Evolutionary conservation across 1,140 invertebrate species (phyloP).

Genomic region (Diabrotica undecimpunctata): DNA sequence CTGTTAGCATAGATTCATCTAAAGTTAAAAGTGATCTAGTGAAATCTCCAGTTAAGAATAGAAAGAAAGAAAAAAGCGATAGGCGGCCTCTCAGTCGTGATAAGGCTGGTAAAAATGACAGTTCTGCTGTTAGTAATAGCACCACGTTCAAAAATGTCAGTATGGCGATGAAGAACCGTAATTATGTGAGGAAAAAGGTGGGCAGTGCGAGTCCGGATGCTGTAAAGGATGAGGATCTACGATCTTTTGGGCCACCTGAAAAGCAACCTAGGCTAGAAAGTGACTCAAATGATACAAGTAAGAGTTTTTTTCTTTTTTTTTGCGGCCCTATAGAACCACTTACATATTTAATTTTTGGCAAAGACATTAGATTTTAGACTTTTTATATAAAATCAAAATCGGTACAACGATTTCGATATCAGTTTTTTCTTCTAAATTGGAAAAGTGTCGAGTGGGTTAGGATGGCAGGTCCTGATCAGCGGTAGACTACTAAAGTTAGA

Average conservation of each 20-base stretch:
- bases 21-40: slow-evolving; percentile 22
- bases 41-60: slow-evolving; percentile 23
- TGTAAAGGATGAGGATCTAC: slow-evolving; percentile 60
- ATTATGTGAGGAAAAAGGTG: slow-evolving; percentile 60
- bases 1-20: slow-evolving; percentile 38
- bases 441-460: too few relatives aligned
- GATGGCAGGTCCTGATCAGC: too few relatives aligned
- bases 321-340: too few relatives aligned
- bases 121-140: slow-evolving; percentile 14
- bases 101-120: slow-evolving; percentile 9
- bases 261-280: slow-evolving; percentile 40
- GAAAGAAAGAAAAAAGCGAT: slow-evolving; percentile 31
- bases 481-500: too few relatives aligned
- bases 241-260: slow-evolving; percentile 45
- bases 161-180: slow-evolving; percentile 56
- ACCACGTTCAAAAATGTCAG: slow-evolving; percentile 50
- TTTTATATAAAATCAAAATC: too few relatives aligned
- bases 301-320: slow-evolving; percentile 20
- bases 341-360: too few relatives aligned
- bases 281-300: slow-evolving; percentile 40
- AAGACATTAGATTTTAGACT: too few relatives aligned
- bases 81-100: slow-evolving; percentile 3
- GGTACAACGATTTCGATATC: too few relatives aligned
- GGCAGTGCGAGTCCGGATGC: slow-evolving; percentile 52
- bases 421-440: too few relatives aligned